Evolutionary conservation across 2,888 invertebrate genomes (phyloP).

Genomic region (Eupithecia abbreviata): DNA sequence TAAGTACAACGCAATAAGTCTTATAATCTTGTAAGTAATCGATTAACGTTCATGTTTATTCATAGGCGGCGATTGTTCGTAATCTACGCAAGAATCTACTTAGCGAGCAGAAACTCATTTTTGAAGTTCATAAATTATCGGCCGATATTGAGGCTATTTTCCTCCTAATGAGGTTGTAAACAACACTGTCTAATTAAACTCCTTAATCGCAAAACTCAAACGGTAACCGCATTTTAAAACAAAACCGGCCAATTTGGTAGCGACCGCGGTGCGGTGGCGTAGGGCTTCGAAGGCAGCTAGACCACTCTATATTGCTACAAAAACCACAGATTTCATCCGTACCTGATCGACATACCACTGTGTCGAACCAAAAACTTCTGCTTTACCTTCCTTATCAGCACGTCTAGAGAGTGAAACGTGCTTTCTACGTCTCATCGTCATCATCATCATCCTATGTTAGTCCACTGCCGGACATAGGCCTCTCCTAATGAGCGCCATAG

Average conservation of each 20-base stretch:
- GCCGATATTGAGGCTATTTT: slow-evolving; percentile 76
- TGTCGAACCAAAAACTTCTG: no score
- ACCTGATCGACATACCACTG: no score
- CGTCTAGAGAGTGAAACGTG: no score
- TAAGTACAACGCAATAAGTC: slow-evolving; percentile 48
- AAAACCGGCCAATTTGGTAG: slow-evolving; percentile 82
- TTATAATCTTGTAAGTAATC: slow-evolving; percentile 37
- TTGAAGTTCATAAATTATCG: slow-evolving; percentile 81
- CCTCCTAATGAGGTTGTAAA: slow-evolving; percentile 83
- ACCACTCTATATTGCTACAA: background rate
- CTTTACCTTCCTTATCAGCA: no score
- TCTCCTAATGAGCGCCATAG: no score
- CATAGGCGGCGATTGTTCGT: slow-evolving; percentile 66
- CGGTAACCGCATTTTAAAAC: slow-evolving; percentile 82
- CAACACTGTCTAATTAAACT: slow-evolving; percentile 83
- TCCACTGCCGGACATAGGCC: no score
- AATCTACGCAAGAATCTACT: slow-evolving; percentile 70
- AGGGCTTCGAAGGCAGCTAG: slow-evolving; percentile 14
- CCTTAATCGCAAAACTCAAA: slow-evolving; percentile 84
- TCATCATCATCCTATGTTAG: no score
- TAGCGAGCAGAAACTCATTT: slow-evolving; percentile 74
- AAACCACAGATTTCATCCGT: no score
- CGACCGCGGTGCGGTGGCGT: slow-evolving; percentile 78
- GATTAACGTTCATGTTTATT: slow-evolving; percentile 67
- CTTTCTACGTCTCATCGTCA: no score